Percentiles rank a stretch among this genome's conserved stretches.
These are phyloP conservation scores for Eupithecia subfuscata DNA, from an alignment of 2,888 invertebrate species.

Conservation along the genomic window DNA sequence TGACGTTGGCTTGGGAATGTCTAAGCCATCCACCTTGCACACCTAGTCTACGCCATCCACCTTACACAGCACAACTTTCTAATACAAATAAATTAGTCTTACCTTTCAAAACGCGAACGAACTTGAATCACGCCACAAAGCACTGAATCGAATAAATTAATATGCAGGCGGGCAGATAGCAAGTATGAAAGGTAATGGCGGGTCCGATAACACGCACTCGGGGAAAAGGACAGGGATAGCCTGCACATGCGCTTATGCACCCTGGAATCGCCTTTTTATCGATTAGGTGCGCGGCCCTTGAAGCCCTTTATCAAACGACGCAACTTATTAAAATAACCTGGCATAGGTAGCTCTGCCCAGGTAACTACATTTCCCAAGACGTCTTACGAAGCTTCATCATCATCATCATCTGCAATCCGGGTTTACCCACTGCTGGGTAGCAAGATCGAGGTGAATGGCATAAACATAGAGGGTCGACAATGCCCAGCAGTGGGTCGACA, in stretches of 20 bases:
- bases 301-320: neutral
- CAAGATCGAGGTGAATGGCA: too few species aligned
- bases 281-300: neutral
- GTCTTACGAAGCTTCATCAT: neutral
- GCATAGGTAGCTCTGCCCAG: neutral
- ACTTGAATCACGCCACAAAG: neutral
- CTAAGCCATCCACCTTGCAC: too few species aligned
- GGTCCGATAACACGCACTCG: neutral
- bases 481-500: too few species aligned
- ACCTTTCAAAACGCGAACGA: neutral
- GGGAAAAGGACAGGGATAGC: neutral
- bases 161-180: neutral
- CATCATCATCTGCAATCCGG: neutral
- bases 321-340: neutral
- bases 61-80: too few species aligned
- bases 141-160: neutral
- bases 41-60: too few species aligned
- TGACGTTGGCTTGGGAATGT: too few species aligned
- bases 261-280: neutral
- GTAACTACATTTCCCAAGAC: neutral
- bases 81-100: neutral
- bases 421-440: too few species aligned
- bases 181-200: neutral
- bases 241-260: slow-evolving; percentile 2
- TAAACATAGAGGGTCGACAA: too few species aligned